Evolutionary conservation across 2,113 vertebrate genomes (phyloP).

Genomic region (Nyctereutes procyonoides): DNA sequence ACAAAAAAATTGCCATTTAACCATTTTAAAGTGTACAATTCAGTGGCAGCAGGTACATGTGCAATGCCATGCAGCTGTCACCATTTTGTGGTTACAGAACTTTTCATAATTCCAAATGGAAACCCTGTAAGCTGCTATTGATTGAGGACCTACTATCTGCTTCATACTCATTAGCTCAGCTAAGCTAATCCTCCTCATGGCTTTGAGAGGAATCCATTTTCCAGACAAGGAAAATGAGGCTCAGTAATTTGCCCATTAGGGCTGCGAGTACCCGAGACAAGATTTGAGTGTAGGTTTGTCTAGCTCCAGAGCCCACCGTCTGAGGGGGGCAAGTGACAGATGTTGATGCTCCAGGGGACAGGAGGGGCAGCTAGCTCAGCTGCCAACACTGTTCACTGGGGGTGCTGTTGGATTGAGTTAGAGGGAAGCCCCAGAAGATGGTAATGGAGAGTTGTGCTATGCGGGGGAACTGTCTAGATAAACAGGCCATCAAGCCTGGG

Average conservation of each 20-base stretch:
- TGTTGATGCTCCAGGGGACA: no score
- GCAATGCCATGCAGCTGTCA: rapidly evolving
- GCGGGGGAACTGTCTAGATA: rapidly evolving
- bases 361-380: neutral
- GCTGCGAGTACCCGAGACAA: neutral
- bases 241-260: no score
- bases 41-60: rapidly evolving
- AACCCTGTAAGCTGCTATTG: neutral
- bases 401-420: rapidly evolving
- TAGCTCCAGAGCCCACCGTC: neutral
- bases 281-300: neutral
- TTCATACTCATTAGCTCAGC: neutral
- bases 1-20: neutral
- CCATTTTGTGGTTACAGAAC: neutral
- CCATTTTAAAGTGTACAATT: neutral
- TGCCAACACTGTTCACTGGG: neutral
- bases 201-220: neutral
- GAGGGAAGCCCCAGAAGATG: neutral
- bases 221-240: neutral
- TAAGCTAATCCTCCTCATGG: no score
- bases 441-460: neutral
- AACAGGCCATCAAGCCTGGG: neutral
- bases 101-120: neutral
- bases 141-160: neutral
- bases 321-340: neutral